A percentile compares a stretch with the other conserved stretches of the same genome.
These are phyloP conservation scores for Xyrichtys novacula DNA, from an alignment of 2,797 vertebrate genomes.

Conservation along the genomic window DNA sequence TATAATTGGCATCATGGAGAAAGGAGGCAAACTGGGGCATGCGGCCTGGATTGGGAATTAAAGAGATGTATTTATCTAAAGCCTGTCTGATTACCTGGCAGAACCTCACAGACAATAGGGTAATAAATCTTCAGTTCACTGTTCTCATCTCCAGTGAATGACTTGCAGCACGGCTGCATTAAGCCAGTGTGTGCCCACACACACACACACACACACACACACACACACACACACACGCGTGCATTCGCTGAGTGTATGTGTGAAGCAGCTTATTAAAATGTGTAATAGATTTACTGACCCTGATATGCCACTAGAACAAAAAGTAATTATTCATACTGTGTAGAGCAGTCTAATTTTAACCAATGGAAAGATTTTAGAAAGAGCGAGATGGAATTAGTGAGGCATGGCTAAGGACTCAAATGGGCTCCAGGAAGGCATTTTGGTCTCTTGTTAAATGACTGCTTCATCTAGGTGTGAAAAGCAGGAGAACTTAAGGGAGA, in stretches of 20 bases:
- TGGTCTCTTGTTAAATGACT: constrained; percentile 79
- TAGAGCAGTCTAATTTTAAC: constrained; percentile 85
- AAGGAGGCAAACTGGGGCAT: constrained; percentile 77
- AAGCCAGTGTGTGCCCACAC: constrained; percentile 53
- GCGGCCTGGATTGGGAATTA: constrained; percentile 80
- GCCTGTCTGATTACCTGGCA: constrained; percentile 85
- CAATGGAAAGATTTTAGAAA: constrained; percentile 87
- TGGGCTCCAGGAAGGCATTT: constrained; percentile 75
- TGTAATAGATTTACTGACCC: constrained; percentile 89
- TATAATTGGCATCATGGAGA: constrained; percentile 80
- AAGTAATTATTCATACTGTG: constrained; percentile 88
- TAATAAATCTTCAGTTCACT: constrained; percentile 84
- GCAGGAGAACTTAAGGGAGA: constrained; percentile 32
- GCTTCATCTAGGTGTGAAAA: constrained; percentile 80
- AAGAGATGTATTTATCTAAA: constrained; percentile 85
- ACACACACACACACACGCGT: constrained; percentile 18
- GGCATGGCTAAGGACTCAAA: constrained; percentile 86
- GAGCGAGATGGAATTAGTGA: constrained; percentile 89
- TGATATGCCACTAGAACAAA: constrained; percentile 88
- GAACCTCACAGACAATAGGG: constrained; percentile 81
- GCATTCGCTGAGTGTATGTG: constrained; percentile 50
- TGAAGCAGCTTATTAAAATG: constrained; percentile 85
- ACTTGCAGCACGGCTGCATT: constrained; percentile 66
- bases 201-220: neutral
- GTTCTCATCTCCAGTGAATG: constrained; percentile 76